Evolutionary conservation across 2,797 vertebrate species (phyloP), one percentile per base, ranked within the genome.

Genomic region (Micrastur ruficollis): DNA sequence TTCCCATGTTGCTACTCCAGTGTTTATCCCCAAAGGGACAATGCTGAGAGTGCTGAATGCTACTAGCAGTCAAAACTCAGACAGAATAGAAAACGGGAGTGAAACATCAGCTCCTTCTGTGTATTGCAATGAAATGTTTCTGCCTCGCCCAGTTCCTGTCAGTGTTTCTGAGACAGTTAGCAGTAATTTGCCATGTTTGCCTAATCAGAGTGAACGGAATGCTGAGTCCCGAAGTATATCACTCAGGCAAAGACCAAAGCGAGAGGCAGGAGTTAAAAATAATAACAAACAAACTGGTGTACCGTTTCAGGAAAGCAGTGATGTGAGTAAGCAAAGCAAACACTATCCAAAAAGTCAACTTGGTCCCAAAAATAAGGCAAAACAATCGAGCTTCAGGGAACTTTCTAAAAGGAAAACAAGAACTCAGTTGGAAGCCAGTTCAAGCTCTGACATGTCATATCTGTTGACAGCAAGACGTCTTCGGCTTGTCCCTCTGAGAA

Each of bases 401-500:
- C 88, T 96, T 44, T 80, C 95, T 50, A 98, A 96, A 81, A 98
- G 93, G 90, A 98, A 95, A 70, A 59, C 71, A 86, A 97, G 94
- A 89, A 71, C 76, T 29, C 96, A 92, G 32, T 94, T 70, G 0
- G 96, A 98, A 40, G 58, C 81, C 27, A 74, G 73, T 86, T 94
- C 79, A 36, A 49, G 36, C 88, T 97, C 96, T 91, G 96, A 93
- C 94, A 95, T 36, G 88, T 86, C 94, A 0, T 97, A 56, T 67
- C 90, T 92, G 49, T 96, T 98, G 93, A 98, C 98, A 21, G 95
- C 98, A 31, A 97, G 97, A 46, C 97, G 97, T 68, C 98, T 98
- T 34, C 93, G 98, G 21, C 98, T 99, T 20, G 98, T 98, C 75
- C 99, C 99, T 4, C 96, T 98, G 76, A 99, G 98, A 90, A 96